A percentile compares a stretch with the other conserved stretches of the same genome.
Conservation (phyloP, 1,140 invertebrate species). For the Ericerus pela region DNA sequence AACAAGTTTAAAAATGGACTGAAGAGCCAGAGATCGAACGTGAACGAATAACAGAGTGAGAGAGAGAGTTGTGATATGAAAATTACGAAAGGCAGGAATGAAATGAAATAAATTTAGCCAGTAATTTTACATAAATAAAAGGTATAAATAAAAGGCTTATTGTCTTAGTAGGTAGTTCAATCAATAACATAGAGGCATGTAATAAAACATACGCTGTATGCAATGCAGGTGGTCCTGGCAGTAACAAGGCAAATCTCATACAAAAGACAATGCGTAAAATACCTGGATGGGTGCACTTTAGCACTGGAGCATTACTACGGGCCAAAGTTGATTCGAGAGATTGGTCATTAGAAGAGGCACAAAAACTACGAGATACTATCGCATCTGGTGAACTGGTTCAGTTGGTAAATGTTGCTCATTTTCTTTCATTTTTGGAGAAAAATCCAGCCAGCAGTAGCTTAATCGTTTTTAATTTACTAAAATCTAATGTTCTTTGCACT, state of each 20-base stretch:
- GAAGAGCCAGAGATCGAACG: too few species aligned
- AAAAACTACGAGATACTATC: constrained; percentile 46
- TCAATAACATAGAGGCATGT: not conserved
- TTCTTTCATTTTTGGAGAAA: too few species aligned
- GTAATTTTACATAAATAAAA: not conserved
- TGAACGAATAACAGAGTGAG: too few species aligned
- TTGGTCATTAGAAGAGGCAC: constrained; percentile 36
- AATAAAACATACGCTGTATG: not conserved
- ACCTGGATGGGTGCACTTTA: constrained; percentile 58
- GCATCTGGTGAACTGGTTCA: constrained; percentile 68
- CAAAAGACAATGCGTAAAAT: constrained; percentile 45
- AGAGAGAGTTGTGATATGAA: too few species aligned
- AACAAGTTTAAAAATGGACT: too few species aligned
- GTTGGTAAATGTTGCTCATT: too few species aligned
- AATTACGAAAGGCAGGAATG: too few species aligned
- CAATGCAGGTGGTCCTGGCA: constrained; percentile 54
- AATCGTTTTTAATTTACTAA: not conserved
- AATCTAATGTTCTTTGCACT: not conserved
- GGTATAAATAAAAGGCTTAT: not conserved
- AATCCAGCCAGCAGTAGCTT: too few species aligned
- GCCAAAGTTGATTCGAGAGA: not conserved
- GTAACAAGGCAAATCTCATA: constrained; percentile 57
- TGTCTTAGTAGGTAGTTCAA: not conserved
- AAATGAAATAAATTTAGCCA: not conserved
- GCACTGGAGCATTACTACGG: constrained; percentile 51